phyloP scores from a whole-genome alignment of 2,797 vertebrate genomes.

The Acanthopagrus latus region DNA sequence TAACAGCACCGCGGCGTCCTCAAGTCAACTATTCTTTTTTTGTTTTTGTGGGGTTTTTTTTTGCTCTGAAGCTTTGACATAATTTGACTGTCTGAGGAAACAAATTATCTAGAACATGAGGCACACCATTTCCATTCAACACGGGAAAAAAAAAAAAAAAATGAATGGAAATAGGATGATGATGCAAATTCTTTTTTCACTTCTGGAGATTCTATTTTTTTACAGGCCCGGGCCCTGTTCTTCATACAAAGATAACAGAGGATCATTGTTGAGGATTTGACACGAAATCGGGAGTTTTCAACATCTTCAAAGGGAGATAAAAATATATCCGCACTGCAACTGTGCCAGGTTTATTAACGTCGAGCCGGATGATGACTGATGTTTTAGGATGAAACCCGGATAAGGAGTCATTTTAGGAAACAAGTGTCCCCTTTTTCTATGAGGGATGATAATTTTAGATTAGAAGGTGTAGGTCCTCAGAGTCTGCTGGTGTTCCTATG shows the following conservation, averaged over 20 bases:
- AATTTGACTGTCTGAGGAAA: slow-evolving; percentile 6
- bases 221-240: neutral
- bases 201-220: slow-evolving; percentile 11
- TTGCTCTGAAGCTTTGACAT: slow-evolving; percentile 4
- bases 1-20: slow-evolving; percentile 7
- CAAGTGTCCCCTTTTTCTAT: neutral
- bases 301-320: slow-evolving; percentile 5
- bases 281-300: neutral
- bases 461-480: neutral
- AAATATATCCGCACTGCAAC: neutral
- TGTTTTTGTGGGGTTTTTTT: too few species aligned
- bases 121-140: neutral
- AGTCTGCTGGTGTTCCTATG: neutral
- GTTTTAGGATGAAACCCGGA: neutral
- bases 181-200: neutral
- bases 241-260: neutral
- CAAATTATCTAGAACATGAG: neutral
- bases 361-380: neutral
- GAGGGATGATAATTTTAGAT: neutral
- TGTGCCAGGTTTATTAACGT: neutral
- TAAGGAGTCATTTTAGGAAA: neutral
- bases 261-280: neutral
- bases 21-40: neutral
- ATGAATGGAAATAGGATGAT: neutral
- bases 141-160: neutral